Conservation (phyloP, 2,797 vertebrate species). For the Urosaurus nigricauda region DNA sequence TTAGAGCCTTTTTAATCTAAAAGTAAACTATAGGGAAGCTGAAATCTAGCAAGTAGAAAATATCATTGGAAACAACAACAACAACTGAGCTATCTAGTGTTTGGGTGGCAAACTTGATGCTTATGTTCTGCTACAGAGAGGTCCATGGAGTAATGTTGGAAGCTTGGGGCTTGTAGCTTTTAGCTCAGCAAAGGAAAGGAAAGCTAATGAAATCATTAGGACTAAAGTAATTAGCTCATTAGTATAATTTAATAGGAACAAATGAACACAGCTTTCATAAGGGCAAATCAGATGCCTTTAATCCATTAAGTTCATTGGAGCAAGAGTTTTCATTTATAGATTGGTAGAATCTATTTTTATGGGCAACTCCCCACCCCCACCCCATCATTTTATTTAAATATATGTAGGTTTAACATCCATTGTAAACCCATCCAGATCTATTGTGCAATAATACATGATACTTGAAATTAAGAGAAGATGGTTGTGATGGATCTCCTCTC, state of each 20-base stretch:
- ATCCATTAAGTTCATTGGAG: conserved; percentile 48
- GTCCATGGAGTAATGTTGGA: conserved; percentile 33
- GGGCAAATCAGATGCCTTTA: conserved; percentile 57
- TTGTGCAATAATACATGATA: background rate
- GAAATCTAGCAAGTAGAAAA: conserved; percentile 34
- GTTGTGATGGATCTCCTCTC: too few species aligned
- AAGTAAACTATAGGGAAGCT: conserved; percentile 46
- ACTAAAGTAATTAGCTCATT: conserved; percentile 50
- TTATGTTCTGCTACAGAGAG: conserved; percentile 19
- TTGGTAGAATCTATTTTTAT: background rate
- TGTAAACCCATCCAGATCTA: background rate
- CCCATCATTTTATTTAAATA: background rate
- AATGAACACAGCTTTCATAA: conserved; percentile 53
- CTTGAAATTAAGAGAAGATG: background rate
- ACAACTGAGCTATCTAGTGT: conserved; percentile 21
- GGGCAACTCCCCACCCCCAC: too few species aligned
- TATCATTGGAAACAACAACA: conserved; percentile 51
- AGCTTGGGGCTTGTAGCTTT: conserved; percentile 25
- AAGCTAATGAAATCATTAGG: conserved; percentile 42
- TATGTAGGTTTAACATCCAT: background rate
- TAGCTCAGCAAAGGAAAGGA: conserved; percentile 43
- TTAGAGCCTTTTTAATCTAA: conserved; percentile 12
- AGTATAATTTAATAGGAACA: conserved; percentile 48
- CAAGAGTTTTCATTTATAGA: conserved; percentile 16
- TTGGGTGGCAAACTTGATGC: background rate